phyloP scores from a whole-genome alignment of 1,140 invertebrate genomes.

The Teleopsis dalmanni region DNA sequence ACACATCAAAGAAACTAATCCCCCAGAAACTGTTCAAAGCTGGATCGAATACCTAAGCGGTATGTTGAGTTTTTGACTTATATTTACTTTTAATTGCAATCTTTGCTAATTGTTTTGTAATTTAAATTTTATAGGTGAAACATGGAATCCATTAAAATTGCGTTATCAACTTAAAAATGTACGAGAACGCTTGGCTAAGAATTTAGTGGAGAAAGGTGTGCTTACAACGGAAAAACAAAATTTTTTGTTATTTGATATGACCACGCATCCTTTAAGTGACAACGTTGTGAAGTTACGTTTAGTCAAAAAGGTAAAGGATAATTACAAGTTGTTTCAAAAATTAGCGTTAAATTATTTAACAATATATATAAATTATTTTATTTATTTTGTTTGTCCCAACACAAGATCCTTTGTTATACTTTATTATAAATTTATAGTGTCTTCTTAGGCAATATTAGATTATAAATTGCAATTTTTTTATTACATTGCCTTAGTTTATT shows the following conservation, averaged over 20 bases:
- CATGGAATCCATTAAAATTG: slow-evolving; percentile 99
- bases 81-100: not conserved
- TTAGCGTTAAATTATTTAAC: not conserved
- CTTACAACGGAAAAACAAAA: slow-evolving; percentile 99
- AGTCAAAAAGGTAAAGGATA: slow-evolving; percentile 78
- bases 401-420: no score
- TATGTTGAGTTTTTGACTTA: slow-evolving; percentile 42
- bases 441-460: no score
- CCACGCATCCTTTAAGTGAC: slow-evolving; percentile 97
- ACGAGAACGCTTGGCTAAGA: slow-evolving; percentile 96
- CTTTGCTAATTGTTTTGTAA: slow-evolving; percentile 10
- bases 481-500: no score
- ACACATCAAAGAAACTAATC: slow-evolving; percentile 96
- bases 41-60: slow-evolving; percentile 99
- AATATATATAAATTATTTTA: not conserved
- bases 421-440: no score
- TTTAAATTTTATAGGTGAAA: slow-evolving; percentile 71
- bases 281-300: slow-evolving; percentile 92
- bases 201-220: slow-evolving; percentile 99
- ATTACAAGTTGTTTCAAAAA: not conserved
- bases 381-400: not conserved
- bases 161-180: slow-evolving; percentile 98
- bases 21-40: slow-evolving; percentile 93
- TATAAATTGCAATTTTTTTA: no score
- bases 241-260: slow-evolving; percentile 99